Evolutionary conservation across 2,113 vertebrate species (phyloP), one percentile per base, ranked within the genome.

Genomic region (Numida meleagris): DNA sequence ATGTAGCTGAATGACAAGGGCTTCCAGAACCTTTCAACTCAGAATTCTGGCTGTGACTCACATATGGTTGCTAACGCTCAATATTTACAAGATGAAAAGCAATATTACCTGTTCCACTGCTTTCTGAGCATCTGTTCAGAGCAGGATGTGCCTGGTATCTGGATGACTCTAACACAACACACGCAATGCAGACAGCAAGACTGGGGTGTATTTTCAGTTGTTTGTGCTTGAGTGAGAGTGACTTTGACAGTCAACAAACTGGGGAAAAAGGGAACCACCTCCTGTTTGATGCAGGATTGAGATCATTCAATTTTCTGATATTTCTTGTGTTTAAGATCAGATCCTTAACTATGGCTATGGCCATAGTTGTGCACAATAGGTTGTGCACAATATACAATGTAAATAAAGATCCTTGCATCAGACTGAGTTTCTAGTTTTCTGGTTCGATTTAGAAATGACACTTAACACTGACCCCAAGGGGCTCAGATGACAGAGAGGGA

Each of bases 161-260:
- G 24, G 42, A n/a, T 50, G 55, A 66, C 38, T 66, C 1, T 3
- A 51, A 67, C 17, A 17, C 33, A 71, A 33, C 51, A 61, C 0
- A 0, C 51, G 34, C 46, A 85, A 12, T 4, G 17, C 34, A 55
- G 63, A 29, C 55, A 77, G 75, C 65, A 80, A 63, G 29, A 74
- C 29, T 0, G 0, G 46, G 1, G 2, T 40, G 12, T 21, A 16
- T 89, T 91, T 93, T 59, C 0, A 2, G 8, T 36, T 86, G 25
- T 36, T 89, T 36, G 40, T 24, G 13, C n/a, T 62, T 70, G 53
- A 86, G 24, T 45, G 62, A 89, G 70, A 7, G 14, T 14, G 74
- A 36, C 53, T 88, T 83, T 1, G 2, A 24, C 51, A 72, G 29
- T 63, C 24, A 40, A 2, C 31, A 50, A 75, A 42, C 24, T 55